These are phyloP conservation scores for Nymphalis io DNA, from an alignment of 1,140 invertebrate species.

Conservation along the genomic window DNA sequence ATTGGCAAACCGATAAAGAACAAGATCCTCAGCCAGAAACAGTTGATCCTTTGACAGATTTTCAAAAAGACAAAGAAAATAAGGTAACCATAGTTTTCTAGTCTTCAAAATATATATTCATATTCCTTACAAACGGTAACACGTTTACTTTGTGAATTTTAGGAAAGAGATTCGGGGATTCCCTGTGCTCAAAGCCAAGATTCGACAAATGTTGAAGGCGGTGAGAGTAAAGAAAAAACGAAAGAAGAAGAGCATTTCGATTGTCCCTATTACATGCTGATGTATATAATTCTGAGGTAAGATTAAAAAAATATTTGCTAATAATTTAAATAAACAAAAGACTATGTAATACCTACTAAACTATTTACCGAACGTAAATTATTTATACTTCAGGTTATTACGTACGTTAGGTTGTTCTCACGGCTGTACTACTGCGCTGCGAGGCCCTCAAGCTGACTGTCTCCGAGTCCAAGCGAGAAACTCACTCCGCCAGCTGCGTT, in stretches of 20 bases:
- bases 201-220: conserved; percentile 78
- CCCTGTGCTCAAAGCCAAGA: conserved; percentile 77
- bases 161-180: conserved; percentile 75
- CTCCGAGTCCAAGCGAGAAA: conserved; percentile 93
- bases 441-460: conserved; percentile 94
- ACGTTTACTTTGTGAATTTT: conserved; percentile 18
- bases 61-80: conserved; percentile 66
- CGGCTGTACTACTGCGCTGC: conserved; percentile 88
- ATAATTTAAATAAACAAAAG: not conserved
- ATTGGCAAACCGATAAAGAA: conserved; percentile 70
- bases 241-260: conserved; percentile 64
- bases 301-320: not conserved
- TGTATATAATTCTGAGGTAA: conserved; percentile 76
- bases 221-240: conserved; percentile 69
- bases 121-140: not conserved
- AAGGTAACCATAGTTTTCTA: conserved; percentile 53
- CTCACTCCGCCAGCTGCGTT: conserved; percentile 88
- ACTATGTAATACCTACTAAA: too few species aligned
- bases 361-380: not conserved
- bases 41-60: conserved; percentile 60
- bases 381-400: conserved; percentile 83
- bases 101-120: not conserved
- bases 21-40: conserved; percentile 54
- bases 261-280: conserved; percentile 77
- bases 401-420: conserved; percentile 95